Conservation (phyloP, 1,140 invertebrate species). For the Hylyphantes graminicola region DNA sequence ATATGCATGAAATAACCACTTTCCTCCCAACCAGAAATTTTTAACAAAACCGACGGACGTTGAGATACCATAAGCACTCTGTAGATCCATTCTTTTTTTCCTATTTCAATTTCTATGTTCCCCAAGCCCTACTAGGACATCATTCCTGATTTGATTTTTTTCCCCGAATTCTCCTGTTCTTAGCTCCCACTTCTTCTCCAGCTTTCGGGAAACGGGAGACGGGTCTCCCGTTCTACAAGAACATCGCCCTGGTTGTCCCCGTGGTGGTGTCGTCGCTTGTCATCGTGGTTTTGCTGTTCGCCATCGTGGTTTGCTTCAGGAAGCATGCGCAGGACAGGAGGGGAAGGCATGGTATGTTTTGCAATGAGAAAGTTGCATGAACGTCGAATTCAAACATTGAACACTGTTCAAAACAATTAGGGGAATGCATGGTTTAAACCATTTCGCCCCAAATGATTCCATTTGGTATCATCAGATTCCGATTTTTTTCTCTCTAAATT, state of each 20-base stretch:
- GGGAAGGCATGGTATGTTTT: slow-evolving; percentile 5
- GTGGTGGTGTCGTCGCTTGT: slow-evolving; percentile 44
- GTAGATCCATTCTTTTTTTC: slow-evolving; percentile 7
- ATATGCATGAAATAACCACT: neutral
- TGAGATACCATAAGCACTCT: slow-evolving; percentile 48
- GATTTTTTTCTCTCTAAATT: too few relatives aligned
- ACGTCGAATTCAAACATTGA: too few relatives aligned
- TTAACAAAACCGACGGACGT: slow-evolving; percentile 26
- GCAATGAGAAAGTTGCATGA: neutral
- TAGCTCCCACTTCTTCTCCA: slow-evolving; percentile 52
- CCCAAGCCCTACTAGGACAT: neutral
- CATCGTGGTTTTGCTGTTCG: slow-evolving; percentile 41
- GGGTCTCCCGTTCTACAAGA: slow-evolving; percentile 46
- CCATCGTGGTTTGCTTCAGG: slow-evolving; percentile 51
- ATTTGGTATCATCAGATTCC: too few relatives aligned
- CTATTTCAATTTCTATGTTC: neutral
- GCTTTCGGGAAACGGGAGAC: slow-evolving; percentile 46
- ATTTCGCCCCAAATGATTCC: too few relatives aligned
- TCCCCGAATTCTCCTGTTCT: slow-evolving; percentile 19
- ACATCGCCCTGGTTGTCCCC: slow-evolving; percentile 43
- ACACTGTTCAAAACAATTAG: neutral
- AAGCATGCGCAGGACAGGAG: slow-evolving; percentile 43
- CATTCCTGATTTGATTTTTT: neutral
- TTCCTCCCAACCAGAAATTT: neutral
- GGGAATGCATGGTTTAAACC: too few relatives aligned